phyloP scores from a whole-genome alignment of 2,888 invertebrate species.

The Drosophila recens region DNA sequence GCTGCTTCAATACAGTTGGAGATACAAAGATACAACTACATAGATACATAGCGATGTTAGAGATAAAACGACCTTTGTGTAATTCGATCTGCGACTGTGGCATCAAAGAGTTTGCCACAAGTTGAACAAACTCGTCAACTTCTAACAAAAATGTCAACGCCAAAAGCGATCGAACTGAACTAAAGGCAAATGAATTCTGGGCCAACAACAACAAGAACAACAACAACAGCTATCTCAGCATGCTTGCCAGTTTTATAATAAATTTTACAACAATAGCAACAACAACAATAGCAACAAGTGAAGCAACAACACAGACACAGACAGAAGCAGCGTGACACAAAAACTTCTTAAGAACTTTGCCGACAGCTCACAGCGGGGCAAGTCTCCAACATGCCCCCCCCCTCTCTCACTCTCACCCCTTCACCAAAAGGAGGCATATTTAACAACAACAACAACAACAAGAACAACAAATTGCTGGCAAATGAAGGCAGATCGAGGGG shows the following conservation, averaged over 20 bases:
- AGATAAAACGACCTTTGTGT: slow-evolving; percentile 43
- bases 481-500: not conserved
- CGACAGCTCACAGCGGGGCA: slow-evolving; percentile 56
- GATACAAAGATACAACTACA: slow-evolving; percentile 10
- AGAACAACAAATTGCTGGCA: slow-evolving; percentile 5
- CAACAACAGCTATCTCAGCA: slow-evolving; percentile 41
- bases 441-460: slow-evolving; percentile 8
- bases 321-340: slow-evolving; percentile 72
- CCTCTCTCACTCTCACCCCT: not conserved
- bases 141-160: slow-evolving; percentile 69
- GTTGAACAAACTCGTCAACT: slow-evolving; percentile 26
- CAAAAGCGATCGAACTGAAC: slow-evolving; percentile 38
- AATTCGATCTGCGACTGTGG: slow-evolving; percentile 48
- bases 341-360: slow-evolving; percentile 76
- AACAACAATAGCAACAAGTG: slow-evolving; percentile 24
- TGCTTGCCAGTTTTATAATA: slow-evolving; percentile 69
- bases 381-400: slow-evolving; percentile 1
- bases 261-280: slow-evolving; percentile 58
- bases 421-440: slow-evolving; percentile 5
- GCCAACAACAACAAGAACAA: slow-evolving; percentile 19
- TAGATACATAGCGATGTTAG: slow-evolving; percentile 1
- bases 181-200: slow-evolving; percentile 35
- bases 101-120: slow-evolving; percentile 67
- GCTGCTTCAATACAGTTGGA: slow-evolving; percentile 12
- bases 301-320: slow-evolving; percentile 33